Conservation (phyloP, 1,140 invertebrate genomes). For the Liolophura sinensis region DNA sequence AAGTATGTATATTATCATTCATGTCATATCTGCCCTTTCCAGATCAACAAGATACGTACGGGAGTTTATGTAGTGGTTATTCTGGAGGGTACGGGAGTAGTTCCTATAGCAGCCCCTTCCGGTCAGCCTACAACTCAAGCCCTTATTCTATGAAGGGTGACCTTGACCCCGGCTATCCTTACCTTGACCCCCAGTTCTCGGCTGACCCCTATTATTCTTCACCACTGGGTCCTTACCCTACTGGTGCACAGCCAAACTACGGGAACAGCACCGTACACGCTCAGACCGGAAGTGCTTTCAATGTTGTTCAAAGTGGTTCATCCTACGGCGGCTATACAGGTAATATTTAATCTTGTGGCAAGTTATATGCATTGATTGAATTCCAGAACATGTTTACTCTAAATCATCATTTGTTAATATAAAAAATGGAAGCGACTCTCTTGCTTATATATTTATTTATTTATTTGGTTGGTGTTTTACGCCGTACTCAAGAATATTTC, state of each 20-base stretch:
- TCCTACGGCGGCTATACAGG: background rate
- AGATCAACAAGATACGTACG: conserved; percentile 32
- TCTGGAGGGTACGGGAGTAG: background rate
- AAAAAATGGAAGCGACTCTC: too few species aligned
- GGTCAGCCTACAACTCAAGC: conserved; percentile 15
- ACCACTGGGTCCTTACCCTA: conserved; percentile 12
- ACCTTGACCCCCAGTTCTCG: conserved; percentile 21
- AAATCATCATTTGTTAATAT: too few species aligned
- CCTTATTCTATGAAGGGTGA: conserved; percentile 39
- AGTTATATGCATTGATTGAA: too few species aligned
- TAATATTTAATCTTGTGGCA: too few species aligned
- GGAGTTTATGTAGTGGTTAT: conserved; percentile 13
- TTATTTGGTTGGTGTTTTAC: too few species aligned
- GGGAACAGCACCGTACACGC: conserved; percentile 15
- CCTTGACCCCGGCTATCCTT: conserved; percentile 34
- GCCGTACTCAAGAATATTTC: too few species aligned
- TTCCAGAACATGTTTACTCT: too few species aligned
- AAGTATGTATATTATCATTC: too few species aligned
- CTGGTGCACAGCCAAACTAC: conserved; percentile 16
- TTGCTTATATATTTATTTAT: too few species aligned
- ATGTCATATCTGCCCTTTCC: conserved; percentile 2
- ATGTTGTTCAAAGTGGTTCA: conserved; percentile 42
- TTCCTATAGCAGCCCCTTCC: conserved; percentile 25
- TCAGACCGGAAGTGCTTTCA: conserved; percentile 44
- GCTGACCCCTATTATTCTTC: conserved; percentile 22